Evolutionary conservation across 2,113 vertebrate genomes (phyloP), one percentile per base, ranked within the genome.

Genomic region (Coreoperca whiteheadi): DNA sequence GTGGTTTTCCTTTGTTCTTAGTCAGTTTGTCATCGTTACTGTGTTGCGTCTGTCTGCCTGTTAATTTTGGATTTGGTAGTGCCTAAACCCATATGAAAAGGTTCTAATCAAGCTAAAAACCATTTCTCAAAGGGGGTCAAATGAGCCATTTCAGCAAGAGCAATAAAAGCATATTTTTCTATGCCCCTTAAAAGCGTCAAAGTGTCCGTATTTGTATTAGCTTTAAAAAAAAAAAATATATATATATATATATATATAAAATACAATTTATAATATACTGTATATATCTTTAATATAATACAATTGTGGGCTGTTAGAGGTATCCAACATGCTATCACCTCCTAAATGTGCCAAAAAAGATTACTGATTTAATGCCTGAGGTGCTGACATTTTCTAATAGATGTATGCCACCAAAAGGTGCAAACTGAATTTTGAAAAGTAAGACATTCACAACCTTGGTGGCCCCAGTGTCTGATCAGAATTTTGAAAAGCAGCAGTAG

Each of bases 91-190:
- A 46, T n/a, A 12, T 66, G 37, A 81, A 87, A 79, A 69, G 39
- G 23, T 69, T 88, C 46, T 80, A 84, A 74, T 80, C 79, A 77
- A 34, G 11, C 50, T 34, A 30, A 25, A 56, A 72, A 39, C 20
- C 41, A 9, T 60, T 74, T 65, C 41, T 21, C 6, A 51, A n/a
- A 77, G 41, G 32, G 15, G 66, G 60, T 34, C 15, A 21, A 54
- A 64, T 63, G 18, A 80, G 50, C 12, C 57, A 39, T 69, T 69
- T 69, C 37, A 74, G n/a, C 21, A 32, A 37, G 11, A 43, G 53
- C 51, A 25, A 59, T n/a, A 7, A 30, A 46, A 75, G 56, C 21
- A 50, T 79, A 21, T 46, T 64, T 63, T 51, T 39, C n/a, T 4
- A 2, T 46, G 20, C 70, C 57, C 23, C n/a, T n/a, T n/a, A n/a